Evolutionary conservation across 2,113 vertebrate species (phyloP).

Genomic region (Patagioenas fasciata): DNA sequence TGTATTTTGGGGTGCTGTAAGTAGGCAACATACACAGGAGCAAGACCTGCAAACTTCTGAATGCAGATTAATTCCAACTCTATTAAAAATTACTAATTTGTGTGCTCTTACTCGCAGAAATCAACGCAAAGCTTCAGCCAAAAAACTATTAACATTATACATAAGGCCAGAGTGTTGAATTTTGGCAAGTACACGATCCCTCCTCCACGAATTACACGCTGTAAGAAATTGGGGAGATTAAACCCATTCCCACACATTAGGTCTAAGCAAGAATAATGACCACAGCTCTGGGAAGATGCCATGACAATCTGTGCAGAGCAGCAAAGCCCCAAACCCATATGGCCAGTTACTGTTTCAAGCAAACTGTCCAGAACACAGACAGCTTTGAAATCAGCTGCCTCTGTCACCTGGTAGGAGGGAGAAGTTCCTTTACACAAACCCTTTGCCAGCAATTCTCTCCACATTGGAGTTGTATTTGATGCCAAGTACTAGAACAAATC

Average conservation of each 20-base stretch:
- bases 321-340: not conserved
- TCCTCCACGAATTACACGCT: not conserved
- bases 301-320: not conserved
- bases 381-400: not conserved
- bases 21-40: not conserved
- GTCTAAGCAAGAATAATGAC: not conserved
- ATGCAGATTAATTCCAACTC: not conserved
- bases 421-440: not conserved
- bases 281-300: not conserved
- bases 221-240: not conserved
- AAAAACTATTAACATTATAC: not conserved
- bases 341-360: not conserved
- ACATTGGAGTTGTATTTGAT: fast-evolving
- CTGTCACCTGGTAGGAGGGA: not conserved
- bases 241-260: not conserved
- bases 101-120: not conserved
- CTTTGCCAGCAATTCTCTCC: not conserved
- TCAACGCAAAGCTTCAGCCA: not conserved
- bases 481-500: not conserved
- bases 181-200: not conserved
- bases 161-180: not conserved
- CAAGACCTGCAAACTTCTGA: not conserved
- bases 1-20: not conserved
- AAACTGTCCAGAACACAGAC: not conserved
- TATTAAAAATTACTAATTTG: fast-evolving